These are phyloP conservation scores for Dryobates pubescens DNA, from an alignment of 2,797 vertebrate genomes.

Conservation along the genomic window DNA sequence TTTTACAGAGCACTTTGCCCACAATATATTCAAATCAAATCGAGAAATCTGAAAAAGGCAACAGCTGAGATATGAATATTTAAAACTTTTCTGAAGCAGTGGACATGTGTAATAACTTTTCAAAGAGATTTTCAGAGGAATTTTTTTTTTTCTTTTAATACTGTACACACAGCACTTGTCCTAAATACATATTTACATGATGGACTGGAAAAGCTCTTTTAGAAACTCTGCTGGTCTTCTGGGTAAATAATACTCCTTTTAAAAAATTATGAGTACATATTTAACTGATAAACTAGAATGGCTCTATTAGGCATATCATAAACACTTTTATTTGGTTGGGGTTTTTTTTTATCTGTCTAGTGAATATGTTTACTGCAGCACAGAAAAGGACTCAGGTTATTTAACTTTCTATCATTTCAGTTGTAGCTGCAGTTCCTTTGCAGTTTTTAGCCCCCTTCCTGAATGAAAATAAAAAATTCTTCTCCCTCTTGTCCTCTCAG, in stretches of 20 bases:
- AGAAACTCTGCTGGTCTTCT: constrained; percentile 61
- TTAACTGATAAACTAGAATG: constrained; percentile 61
- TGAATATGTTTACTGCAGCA: background rate
- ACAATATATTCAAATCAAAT: constrained; percentile 7
- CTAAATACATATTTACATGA: constrained; percentile 76
- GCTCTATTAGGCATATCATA: constrained; percentile 42
- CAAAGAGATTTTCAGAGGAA: constrained; percentile 66
- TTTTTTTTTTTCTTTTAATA: constrained; percentile 63
- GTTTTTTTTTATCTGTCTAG: background rate
- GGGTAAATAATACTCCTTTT: constrained; percentile 64
- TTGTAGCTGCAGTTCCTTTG: background rate
- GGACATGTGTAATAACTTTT: constrained; percentile 71
- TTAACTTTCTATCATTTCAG: background rate
- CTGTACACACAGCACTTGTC: constrained; percentile 68
- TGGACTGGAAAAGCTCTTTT: constrained; percentile 57
- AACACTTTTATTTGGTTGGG: background rate
- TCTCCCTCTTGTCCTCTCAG: background rate
- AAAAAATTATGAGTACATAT: constrained; percentile 68
- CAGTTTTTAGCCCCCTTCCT: background rate
- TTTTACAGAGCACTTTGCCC: background rate
- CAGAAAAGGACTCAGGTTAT: constrained; percentile 4
- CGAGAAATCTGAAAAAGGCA: constrained; percentile 48
- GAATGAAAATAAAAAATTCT: background rate
- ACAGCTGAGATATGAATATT: constrained; percentile 73
- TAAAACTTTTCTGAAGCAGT: constrained; percentile 64